Evolutionary conservation across 2,797 vertebrate species (phyloP), one percentile per base, ranked within the genome.

Genomic region (Pseudochromis fuscus): DNA sequence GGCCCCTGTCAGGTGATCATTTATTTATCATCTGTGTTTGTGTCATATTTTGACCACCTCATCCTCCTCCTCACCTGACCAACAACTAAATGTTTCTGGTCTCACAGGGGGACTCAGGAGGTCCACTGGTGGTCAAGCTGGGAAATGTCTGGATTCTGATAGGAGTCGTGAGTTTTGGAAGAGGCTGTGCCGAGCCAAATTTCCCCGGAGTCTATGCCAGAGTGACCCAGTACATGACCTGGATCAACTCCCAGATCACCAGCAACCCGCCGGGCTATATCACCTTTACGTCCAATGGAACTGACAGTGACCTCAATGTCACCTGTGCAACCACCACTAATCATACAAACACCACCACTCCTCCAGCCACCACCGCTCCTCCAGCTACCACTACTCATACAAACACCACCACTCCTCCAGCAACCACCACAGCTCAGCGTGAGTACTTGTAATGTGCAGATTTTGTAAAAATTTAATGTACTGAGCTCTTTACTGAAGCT

Each of bases 1-100:
- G 93, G 92, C 45, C 72, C 87, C 10, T 94, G 93, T 53, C 91
- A 91, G 89, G 92, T 93, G 67, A 83, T 19, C 27, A 42, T 45
- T 65, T 27, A n/a, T n/a, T n/a, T n/a, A n/a, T 8, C 5, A 49
- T 4, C 40, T 18, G 7, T n/a, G n/a, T 28, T 25, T 25, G 2
- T 16, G 10, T 53, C 52, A 27, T n/a, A 7, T 12, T 44, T 42
- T 42, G 2, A 42, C 38, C 1, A 40, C 10, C 19, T 25, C 35
- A 4, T 30, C 7, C 10, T 13, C 45, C n/a, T 6, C 9, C 30
- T 42, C 40, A 42, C 7, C 40, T n/a, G n/a, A n/a, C n/a, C n/a
- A n/a, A n/a, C n/a, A n/a, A n/a, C n/a, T 9, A 18, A 18, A 13
- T 8, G 6, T 40, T 35, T 35, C 8, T 71, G 1, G 38, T 23